Conservation (phyloP, 2,113 vertebrate genomes). For the Otocyon megalotis region DNA sequence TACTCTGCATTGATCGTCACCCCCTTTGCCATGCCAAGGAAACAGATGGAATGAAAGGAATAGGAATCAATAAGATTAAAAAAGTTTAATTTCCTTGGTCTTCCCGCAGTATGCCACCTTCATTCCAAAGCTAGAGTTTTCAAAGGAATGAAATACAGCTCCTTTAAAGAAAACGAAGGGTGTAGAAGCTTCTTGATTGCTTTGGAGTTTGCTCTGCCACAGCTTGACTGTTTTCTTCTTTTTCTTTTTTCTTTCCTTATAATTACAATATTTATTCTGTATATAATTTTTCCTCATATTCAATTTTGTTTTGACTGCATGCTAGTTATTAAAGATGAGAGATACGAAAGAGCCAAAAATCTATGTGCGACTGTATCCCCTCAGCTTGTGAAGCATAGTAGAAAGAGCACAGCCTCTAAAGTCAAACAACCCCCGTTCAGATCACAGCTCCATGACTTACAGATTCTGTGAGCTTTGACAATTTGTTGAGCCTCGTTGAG, state of each 20-base stretch:
- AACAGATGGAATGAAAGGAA: conserved; percentile 83
- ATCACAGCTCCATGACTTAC: not conserved
- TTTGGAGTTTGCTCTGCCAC: conserved; percentile 55
- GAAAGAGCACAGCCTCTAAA: not conserved
- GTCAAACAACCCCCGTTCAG: not conserved
- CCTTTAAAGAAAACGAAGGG: conserved; percentile 43
- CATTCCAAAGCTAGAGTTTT: conserved; percentile 72
- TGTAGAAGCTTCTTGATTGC: conserved; percentile 40
- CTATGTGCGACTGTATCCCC: not conserved
- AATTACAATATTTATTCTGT: conserved; percentile 58
- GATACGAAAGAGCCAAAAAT: conserved; percentile 10
- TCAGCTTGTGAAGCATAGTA: not conserved
- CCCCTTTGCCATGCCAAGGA: conserved; percentile 77
- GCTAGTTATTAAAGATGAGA: conserved; percentile 35
- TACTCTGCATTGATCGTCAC: conserved; percentile 75
- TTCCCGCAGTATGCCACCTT: conserved; percentile 76
- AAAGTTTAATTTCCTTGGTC: conserved; percentile 81
- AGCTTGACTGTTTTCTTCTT: conserved; percentile 49
- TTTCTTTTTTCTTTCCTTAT: conserved; percentile 34
- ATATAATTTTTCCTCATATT: conserved; percentile 1
- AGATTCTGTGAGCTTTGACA: not conserved
- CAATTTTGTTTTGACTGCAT: conserved; percentile 56
- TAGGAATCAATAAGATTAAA: conserved; percentile 82
- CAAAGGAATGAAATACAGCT: conserved; percentile 47
- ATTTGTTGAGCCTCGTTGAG: not conserved